These are phyloP conservation scores for Chlorops oryzae DNA, from an alignment of 1,140 invertebrate species.

Conservation along the genomic window DNA sequence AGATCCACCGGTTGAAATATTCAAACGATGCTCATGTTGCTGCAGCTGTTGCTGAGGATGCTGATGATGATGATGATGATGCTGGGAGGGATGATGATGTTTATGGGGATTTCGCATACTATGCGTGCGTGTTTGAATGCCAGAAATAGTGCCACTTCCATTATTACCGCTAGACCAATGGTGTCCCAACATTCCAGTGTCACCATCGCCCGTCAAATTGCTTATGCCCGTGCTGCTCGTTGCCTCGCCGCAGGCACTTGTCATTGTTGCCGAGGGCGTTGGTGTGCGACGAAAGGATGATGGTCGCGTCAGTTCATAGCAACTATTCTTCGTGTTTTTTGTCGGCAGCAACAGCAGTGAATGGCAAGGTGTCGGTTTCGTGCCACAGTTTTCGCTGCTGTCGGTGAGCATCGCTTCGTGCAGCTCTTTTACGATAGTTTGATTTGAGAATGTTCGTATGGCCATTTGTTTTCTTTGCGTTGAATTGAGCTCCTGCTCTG, in stretches of 20 bases:
- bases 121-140: slow-evolving; percentile 20
- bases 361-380: slow-evolving; percentile 24
- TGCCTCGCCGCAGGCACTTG: slow-evolving; percentile 38
- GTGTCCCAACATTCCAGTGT: too few relatives aligned
- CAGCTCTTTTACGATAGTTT: slow-evolving; percentile 38
- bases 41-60: slow-evolving; percentile 16
- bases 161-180: too few relatives aligned
- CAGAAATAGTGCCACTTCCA: too few relatives aligned
- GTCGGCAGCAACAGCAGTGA: slow-evolving; percentile 30
- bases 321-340: slow-evolving; percentile 21
- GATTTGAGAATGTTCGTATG: slow-evolving; percentile 37
- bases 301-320: slow-evolving; percentile 40
- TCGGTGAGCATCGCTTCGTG: slow-evolving; percentile 39
- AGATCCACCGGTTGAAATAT: too few relatives aligned
- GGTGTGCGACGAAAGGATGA: slow-evolving; percentile 37
- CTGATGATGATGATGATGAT: slow-evolving; percentile 9
- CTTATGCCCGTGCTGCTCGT: slow-evolving; percentile 32
- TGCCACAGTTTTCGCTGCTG: slow-evolving; percentile 8
- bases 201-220: too few relatives aligned
- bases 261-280: slow-evolving; percentile 38
- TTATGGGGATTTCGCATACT: slow-evolving; percentile 31
- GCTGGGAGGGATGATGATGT: slow-evolving; percentile 1
- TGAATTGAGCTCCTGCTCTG: slow-evolving; percentile 39
- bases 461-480: slow-evolving; percentile 29
- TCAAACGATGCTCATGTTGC: slow-evolving; percentile 21